Percentiles rank a stretch among this genome's conserved stretches.
Evolutionary conservation across 2,888 invertebrate species (phyloP).

Genomic region (Pogonocherus hispidulus): DNA sequence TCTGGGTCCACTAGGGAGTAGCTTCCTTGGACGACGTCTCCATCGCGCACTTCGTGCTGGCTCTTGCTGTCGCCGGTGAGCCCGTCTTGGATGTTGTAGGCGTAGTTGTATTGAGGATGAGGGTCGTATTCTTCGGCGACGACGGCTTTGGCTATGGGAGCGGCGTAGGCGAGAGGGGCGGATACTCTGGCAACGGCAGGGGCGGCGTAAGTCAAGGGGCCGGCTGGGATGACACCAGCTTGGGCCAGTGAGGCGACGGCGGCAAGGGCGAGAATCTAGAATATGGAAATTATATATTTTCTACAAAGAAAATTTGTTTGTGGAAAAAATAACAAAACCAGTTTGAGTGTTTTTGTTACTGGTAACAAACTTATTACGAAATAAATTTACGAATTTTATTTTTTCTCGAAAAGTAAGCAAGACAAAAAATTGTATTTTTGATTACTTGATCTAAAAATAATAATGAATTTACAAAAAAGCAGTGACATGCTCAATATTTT

Average conservation of each 20-base stretch:
- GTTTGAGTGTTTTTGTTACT: no score
- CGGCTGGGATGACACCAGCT: conserved; percentile 50
- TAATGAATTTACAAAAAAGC: no score
- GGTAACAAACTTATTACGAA: no score
- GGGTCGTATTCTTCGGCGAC: conserved; percentile 60
- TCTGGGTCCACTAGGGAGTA: conserved; percentile 74
- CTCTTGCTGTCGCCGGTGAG: conserved; percentile 73
- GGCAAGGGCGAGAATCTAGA: conserved; percentile 29
- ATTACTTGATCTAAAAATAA: no score
- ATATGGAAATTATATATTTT: neutral
- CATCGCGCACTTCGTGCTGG: conserved; percentile 74
- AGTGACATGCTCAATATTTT: no score
- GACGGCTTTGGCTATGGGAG: conserved; percentile 49
- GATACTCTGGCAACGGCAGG: conserved; percentile 42
- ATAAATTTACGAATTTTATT: no score
- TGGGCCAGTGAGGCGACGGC: conserved; percentile 54
- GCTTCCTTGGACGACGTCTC: conserved; percentile 73
- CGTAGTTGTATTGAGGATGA: conserved; percentile 72
- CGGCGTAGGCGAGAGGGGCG: conserved; percentile 12
- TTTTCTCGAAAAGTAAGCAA: no score
- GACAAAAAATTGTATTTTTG: no score
- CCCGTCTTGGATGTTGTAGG: conserved; percentile 73
- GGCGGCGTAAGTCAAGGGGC: conserved; percentile 57
- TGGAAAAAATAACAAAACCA: no score
- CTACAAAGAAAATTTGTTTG: no score